Evolutionary conservation across 2,113 vertebrate species (phyloP), one percentile per base, ranked within the genome.

Genomic region (Dunckerocampus dactyliophorus): DNA sequence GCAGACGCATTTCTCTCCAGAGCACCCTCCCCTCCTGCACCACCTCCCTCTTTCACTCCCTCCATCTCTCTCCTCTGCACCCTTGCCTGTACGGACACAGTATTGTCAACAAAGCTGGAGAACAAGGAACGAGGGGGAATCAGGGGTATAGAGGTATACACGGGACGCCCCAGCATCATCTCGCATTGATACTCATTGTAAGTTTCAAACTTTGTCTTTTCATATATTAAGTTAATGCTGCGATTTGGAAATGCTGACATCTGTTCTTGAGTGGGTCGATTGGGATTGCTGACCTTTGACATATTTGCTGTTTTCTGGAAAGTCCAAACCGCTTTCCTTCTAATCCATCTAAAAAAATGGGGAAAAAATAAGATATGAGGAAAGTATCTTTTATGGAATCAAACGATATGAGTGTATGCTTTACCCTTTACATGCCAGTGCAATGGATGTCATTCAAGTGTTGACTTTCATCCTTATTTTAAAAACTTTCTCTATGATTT

Each of bases 1-100:
- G 76, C 88, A 91, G 90, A 90, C 71, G 85, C 88, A 85, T 85
- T 88, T 89, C 88, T 89, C 85, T 89, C 83, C 80, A 70, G 73
- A 87, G 82, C 88, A 83, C 72, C 56, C 52, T 85, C 75, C 63
- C 52, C 45, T 74, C 65, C 75, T 79, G 76, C 70, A 77, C 84
- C 80, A 67, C 83, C 85, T 80, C 83, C 75, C 77, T 87, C 79
- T 84, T 83, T 83, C 80, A 82, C 85, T 87, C 85, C 82, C 79
- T 80, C 82, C 81, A 79, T 85, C 81, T 81, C 82, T 80, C 67
- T 78, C 67, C 74, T 73, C 68, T 43, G 39, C 77, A 69, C 77
- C 67, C 81, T 84, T 71, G 78, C 71, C 80, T 82, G 83, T 81
- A 73, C 82, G 58, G 67, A 77, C 77, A 77, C 73, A 66, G 79